Evolutionary conservation across 2,888 invertebrate species (phyloP).

Genomic region (Melitaea athalia): DNA sequence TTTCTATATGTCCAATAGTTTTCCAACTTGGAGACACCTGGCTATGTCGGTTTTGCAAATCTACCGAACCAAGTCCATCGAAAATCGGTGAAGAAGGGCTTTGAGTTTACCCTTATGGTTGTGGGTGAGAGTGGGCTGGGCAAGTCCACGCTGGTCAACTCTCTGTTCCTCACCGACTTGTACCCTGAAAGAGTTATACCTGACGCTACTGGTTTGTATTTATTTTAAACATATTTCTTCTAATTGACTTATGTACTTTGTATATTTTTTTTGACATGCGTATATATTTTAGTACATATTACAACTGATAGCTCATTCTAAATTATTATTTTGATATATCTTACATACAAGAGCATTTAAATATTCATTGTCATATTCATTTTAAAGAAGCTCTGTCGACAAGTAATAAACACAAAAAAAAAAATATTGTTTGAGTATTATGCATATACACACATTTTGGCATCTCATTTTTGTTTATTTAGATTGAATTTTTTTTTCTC

Average conservation of each 20-base stretch:
- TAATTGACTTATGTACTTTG: background rate
- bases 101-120: constrained; percentile 98
- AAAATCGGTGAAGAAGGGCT: constrained; percentile 98
- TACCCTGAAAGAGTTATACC: constrained; percentile 96
- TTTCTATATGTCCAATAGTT: constrained; percentile 80
- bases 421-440: no score
- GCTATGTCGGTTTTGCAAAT: constrained; percentile 97
- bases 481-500: no score
- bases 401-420: no score
- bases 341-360: no score
- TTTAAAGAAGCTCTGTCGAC: no score
- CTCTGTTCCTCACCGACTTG: constrained; percentile 95
- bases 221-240: background rate
- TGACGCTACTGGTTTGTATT: constrained; percentile 89
- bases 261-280: background rate
- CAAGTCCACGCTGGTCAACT: constrained; percentile 97
- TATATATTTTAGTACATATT: background rate
- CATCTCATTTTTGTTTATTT: no score
- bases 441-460: no score
- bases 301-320: background rate
- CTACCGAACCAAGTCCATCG: constrained; percentile 98
- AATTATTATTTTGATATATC: no score
- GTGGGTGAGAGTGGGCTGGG: constrained; percentile 96
- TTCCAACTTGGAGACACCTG: constrained; percentile 91
- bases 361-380: no score